phyloP scores from a whole-genome alignment of 2,797 vertebrate genomes.

The Avahi laniger region DNA sequence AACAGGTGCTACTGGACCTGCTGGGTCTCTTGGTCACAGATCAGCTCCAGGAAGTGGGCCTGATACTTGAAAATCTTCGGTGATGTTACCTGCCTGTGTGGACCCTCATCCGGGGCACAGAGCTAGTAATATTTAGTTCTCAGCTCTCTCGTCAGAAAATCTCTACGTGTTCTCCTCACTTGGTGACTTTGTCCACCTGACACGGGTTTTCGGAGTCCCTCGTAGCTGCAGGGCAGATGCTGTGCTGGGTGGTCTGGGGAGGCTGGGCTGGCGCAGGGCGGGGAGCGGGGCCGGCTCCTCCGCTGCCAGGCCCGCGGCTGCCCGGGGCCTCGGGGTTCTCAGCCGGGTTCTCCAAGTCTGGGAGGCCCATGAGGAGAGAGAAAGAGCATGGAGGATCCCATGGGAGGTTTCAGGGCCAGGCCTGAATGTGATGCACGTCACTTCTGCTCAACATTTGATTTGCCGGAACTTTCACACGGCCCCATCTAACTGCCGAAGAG shows the following conservation, averaged over 20 bases:
- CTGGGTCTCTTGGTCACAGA: neutral
- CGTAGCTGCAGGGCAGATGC: fast-evolving
- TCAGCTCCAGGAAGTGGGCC: neutral
- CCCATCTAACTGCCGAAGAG: fast-evolving
- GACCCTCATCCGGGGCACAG: neutral
- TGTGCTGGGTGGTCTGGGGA: neutral
- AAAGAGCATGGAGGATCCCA: fast-evolving
- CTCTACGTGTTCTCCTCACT: neutral
- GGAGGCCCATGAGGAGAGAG: neutral
- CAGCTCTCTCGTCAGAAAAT: neutral
- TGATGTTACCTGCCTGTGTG: neutral
- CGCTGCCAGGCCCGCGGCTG: fast-evolving
- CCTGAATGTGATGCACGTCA: fast-evolving
- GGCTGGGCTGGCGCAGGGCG: neutral
- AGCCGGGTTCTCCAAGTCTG: fast-evolving
- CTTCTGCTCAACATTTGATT: too few relatives aligned
- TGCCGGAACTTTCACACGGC: fast-evolving
- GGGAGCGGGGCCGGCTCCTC: neutral
- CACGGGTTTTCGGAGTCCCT: neutral
- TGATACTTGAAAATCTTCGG: neutral
- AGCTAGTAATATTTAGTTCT: neutral
- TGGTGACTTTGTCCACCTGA: neutral
- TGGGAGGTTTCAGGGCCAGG: too few relatives aligned
- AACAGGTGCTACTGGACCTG: fast-evolving
- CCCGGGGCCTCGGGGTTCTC: neutral